Conservation (phyloP, 2,113 vertebrate genomes). For the Fregata magnificens region DNA sequence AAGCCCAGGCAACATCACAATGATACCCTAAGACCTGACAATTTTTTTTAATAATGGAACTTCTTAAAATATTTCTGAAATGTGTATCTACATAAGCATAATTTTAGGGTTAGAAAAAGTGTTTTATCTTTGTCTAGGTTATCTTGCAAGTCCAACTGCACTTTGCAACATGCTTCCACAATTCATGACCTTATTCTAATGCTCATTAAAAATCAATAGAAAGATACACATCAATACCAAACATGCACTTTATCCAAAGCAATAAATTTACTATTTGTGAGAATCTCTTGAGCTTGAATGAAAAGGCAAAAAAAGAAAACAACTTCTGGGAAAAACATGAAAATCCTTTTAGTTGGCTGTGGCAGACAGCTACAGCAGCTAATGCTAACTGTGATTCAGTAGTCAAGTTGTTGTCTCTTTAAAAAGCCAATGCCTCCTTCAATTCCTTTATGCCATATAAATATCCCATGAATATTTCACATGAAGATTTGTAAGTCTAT, state of each 20-base stretch:
- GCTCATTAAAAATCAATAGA: neutral
- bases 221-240: neutral
- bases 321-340: rapidly evolving
- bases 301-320: neutral
- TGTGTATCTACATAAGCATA: neutral
- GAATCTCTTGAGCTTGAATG: neutral
- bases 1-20: neutral
- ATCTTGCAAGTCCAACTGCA: neutral
- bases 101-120: neutral
- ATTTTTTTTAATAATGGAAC: neutral
- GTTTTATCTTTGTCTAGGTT: neutral
- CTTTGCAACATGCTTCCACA: neutral
- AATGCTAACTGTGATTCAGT: neutral
- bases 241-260: neutral
- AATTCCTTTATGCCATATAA: neutral
- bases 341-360: neutral
- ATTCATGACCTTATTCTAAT: neutral
- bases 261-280: neutral
- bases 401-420: neutral
- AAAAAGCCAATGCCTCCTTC: neutral
- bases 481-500: neutral
- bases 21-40: neutral
- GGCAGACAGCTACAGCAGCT: neutral
- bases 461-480: neutral
- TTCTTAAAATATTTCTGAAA: neutral